Evolutionary conservation across 1,140 invertebrate species (phyloP), one percentile per base, ranked within the genome.

Genomic region (Hesperophylax magnus): DNA sequence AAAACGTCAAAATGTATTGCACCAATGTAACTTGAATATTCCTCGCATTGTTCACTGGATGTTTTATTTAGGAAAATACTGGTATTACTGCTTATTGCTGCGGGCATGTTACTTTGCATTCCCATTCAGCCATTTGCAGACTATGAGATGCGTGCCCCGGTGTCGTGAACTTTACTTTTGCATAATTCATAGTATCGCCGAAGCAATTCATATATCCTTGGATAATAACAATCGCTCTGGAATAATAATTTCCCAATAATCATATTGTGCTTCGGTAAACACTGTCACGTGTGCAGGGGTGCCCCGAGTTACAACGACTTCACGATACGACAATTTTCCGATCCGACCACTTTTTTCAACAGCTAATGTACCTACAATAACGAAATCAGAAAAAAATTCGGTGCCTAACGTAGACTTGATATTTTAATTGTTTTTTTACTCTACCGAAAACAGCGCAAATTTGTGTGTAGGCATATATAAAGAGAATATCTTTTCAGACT

Each of bases 161-260:
- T 1, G 34, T 71, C 31, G 67, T 71, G 67, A 71, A 15, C 67
- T 71, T n/a, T 65, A 22, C 34, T 71, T 53, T 52, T 71, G 34
- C 31, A 71, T 71, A 17, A 71, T 71, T 71, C 67, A 71, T 71
- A 39, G n/a, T n/a, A 20, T 24, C 47, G 47, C 47, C 67, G 47
- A 20, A 71, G 67, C 67, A 71, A 53, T 71, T 71, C 67, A 71
- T 71, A 71, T 53, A 71, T 52, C 67, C 31, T 52, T 27, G 67
- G 27, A 52, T 71, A 71, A 71, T 71, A 71, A 71, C 31, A 47
- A 71, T 71, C 61, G 63, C 63, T 67, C 31, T 14, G 63, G 67
- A 52, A 71, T 71, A 71, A 39, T 39, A 39, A 71, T 71, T 71
- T 18, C 47, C 31, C 67, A 17, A 27, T 27, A 27, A 15, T 27